Evolutionary conservation across 2,113 vertebrate species (phyloP).

Genomic region (Tachycineta bicolor): DNA sequence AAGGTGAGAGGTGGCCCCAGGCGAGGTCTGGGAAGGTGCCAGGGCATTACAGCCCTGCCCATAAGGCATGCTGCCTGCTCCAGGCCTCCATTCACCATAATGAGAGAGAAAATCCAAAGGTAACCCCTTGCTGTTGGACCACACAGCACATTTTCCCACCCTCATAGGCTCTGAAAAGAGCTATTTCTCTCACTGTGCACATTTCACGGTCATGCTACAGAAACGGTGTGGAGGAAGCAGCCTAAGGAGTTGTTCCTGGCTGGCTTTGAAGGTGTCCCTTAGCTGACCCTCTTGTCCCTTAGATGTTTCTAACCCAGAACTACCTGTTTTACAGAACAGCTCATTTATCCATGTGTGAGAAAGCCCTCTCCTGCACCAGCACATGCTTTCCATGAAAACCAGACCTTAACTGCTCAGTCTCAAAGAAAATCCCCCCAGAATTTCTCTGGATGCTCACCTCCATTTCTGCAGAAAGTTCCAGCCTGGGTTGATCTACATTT

Average conservation of each 20-base stretch:
- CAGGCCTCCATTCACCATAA: neutral
- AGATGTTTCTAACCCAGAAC: neutral
- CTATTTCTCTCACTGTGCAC: neutral
- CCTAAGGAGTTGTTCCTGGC: neutral
- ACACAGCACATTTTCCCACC: neutral
- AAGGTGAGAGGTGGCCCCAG: conserved; percentile 1
- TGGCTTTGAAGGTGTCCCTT: neutral
- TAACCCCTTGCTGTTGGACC: neutral
- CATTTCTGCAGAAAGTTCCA: neutral
- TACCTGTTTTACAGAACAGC: neutral
- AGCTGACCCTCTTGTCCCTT: neutral
- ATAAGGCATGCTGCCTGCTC: neutral
- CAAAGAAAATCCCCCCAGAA: neutral
- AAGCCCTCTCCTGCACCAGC: neutral
- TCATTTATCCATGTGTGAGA: neutral
- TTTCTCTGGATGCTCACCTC: neutral
- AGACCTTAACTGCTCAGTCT: neutral
- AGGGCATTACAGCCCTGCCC: neutral
- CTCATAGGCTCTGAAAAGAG: neutral
- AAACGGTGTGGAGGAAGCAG: neutral
- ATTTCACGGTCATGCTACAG: neutral
- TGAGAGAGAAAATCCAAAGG: neutral
- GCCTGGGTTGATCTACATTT: neutral
- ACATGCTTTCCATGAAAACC: neutral
- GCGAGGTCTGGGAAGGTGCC: neutral